Evolutionary conservation across 2,888 invertebrate species (phyloP).

Genomic region (Sphaeridia pumilis): DNA sequence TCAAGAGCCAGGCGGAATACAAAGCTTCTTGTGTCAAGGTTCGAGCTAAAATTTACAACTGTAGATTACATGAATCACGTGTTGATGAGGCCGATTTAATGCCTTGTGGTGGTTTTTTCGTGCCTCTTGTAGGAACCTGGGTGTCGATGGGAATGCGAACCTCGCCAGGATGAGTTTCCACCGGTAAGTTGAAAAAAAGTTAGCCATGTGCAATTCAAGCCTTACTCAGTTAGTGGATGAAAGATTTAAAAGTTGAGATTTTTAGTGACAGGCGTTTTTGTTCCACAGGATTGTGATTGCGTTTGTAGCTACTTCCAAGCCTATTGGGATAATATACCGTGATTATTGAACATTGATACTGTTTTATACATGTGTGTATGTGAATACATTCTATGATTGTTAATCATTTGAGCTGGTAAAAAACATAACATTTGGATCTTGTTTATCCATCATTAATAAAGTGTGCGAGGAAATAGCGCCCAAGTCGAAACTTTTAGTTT

Average conservation of each 20-base stretch:
- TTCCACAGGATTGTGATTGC: constrained; percentile 30
- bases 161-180: constrained; percentile 34
- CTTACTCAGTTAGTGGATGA: not conserved
- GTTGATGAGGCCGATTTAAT: not conserved
- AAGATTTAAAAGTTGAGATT: not conserved
- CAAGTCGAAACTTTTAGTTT: not conserved
- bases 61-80: not conserved
- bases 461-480: too few relatives aligned
- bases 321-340: constrained; percentile 35
- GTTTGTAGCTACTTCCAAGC: constrained; percentile 36
- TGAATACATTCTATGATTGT: too few relatives aligned
- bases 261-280: not conserved
- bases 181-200: constrained; percentile 16
- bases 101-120: not conserved
- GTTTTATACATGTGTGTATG: not conserved
- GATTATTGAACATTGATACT: not conserved
- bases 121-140: constrained; percentile 33
- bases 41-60: not conserved
- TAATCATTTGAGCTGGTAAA: too few relatives aligned
- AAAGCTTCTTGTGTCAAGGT: constrained; percentile 35
- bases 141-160: constrained; percentile 36
- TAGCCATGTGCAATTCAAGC: not conserved
- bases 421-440: too few relatives aligned
- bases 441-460: too few relatives aligned
- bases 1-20: constrained; percentile 34